Base-by-base conservation (phyloP, 2,113 vertebrate genomes). In the Engystomops pustulosus region DNA sequence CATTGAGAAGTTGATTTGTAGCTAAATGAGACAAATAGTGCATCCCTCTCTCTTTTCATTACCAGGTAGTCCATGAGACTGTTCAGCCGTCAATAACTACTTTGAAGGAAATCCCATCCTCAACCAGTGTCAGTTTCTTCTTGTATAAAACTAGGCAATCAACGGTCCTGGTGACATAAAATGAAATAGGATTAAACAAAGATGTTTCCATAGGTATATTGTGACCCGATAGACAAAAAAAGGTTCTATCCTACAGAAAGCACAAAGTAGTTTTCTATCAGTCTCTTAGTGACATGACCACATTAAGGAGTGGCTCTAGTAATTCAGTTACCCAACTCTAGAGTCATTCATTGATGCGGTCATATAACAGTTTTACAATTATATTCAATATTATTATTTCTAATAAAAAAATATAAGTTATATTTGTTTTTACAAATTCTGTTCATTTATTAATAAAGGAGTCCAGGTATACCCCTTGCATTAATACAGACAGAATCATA, bases 141-240 rank as follows among this genome's bases (percentile, higher is more conserved):
- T 23, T 79, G 32, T 65, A 69, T 51, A 75, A 38, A n/a, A n/a
- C 70, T 76, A 83, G 36, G 49, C 36, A 69, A 86, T 95, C 93
- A 94, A 88, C 93, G 93, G 6, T 93, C 92, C 94, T 95, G 87
- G 60, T 88, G 89, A 2, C 80, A 68, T 85, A 88, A 70, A 32
- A 41, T 0, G 9, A 68, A 15, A 9, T 9, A 8, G 14, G 20
- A 10, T 3, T 4, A 41, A 41, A 41, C 4, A 41, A 41, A 41
- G 8, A 41, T n/a, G n/a, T n/a, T n/a, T n/a, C n/a, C n/a, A n/a
- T n/a, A n/a, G n/a, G n/a, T n/a, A n/a, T n/a, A n/a, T n/a, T n/a
- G n/a, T n/a, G n/a, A n/a, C n/a, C n/a, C n/a, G n/a, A n/a, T n/a
- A n/a, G n/a, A n/a, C n/a, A n/a, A n/a, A n/a, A n/a, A n/a, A n/a